phyloP scores from a whole-genome alignment of 2,113 vertebrate species.

The Pomatostomus ruficeps region DNA sequence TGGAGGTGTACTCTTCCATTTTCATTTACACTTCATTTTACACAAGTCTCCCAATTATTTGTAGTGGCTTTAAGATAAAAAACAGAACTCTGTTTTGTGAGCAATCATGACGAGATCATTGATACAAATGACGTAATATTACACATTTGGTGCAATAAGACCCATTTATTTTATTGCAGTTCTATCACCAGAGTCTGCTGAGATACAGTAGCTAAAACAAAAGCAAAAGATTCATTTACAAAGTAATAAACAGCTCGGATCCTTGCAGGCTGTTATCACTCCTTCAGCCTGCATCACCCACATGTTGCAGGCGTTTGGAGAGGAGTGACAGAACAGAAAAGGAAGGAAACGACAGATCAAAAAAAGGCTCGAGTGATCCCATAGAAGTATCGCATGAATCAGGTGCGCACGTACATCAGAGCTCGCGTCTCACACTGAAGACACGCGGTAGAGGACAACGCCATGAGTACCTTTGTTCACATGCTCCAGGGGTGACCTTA shows the following conservation, averaged over 20 bases:
- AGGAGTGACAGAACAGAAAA: neutral
- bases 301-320: neutral
- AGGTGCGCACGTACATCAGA: neutral
- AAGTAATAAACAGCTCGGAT: neutral
- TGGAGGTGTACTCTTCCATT: neutral
- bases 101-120: neutral
- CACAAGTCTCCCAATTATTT: neutral
- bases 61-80: neutral
- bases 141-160: neutral
- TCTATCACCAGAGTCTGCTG: neutral
- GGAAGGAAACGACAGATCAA: neutral
- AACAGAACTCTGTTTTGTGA: neutral
- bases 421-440: neutral
- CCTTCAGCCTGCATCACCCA: neutral
- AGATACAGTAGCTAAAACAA: neutral
- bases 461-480: neutral
- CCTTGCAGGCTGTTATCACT: neutral
- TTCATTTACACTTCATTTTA: neutral
- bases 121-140: neutral
- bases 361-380: neutral
- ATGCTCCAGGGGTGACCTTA: neutral
- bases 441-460: neutral
- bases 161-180: neutral
- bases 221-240: neutral
- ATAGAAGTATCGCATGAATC: neutral